Evolutionary conservation across 1,140 invertebrate genomes (phyloP).

Genomic region (Cydia pomonella): DNA sequence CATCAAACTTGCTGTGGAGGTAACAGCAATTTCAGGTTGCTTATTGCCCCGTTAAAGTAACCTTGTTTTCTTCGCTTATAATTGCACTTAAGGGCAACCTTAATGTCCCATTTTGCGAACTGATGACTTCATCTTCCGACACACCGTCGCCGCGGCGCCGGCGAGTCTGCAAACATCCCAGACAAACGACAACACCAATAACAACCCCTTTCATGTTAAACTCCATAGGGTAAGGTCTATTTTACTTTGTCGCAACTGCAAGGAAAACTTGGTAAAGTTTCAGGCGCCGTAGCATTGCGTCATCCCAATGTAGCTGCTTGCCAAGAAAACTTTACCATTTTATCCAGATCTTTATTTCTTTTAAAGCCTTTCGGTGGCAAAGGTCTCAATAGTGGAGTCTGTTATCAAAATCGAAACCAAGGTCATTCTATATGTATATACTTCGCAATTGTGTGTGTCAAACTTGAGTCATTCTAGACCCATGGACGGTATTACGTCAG

Average conservation of each 20-base stretch:
- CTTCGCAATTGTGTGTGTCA: not conserved
- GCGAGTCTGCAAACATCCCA: conserved; percentile 36
- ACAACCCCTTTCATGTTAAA: not conserved
- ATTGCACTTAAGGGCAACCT: conserved; percentile 9
- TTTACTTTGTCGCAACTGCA: not conserved
- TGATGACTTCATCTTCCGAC: conserved; percentile 38
- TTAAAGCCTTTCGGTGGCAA: not conserved
- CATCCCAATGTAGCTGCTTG: conserved; percentile 30
- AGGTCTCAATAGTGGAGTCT: not conserved
- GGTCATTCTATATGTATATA: conserved; percentile 5
- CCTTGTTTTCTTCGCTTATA: conserved; percentile 20
- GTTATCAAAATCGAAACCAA: conserved; percentile 29
- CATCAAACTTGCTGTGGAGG: not conserved
- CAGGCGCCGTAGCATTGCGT: conserved; percentile 34
- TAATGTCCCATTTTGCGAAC: conserved; percentile 12
- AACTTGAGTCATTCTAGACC: not conserved
- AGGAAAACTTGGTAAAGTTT: conserved; percentile 15
- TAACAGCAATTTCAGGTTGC: not conserved
- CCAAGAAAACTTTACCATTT: conserved; percentile 32
- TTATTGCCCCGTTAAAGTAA: conserved; percentile 5
- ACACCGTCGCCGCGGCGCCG: conserved; percentile 35
- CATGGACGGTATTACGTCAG: conserved; percentile 8
- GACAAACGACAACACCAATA: conserved; percentile 13
- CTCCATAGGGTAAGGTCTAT: not conserved
- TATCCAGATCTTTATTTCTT: conserved; percentile 20